Evolutionary conservation across 2,113 vertebrate species (phyloP), one percentile per base, ranked within the genome.

Genomic region (Acrocephalus arundinaceus): DNA sequence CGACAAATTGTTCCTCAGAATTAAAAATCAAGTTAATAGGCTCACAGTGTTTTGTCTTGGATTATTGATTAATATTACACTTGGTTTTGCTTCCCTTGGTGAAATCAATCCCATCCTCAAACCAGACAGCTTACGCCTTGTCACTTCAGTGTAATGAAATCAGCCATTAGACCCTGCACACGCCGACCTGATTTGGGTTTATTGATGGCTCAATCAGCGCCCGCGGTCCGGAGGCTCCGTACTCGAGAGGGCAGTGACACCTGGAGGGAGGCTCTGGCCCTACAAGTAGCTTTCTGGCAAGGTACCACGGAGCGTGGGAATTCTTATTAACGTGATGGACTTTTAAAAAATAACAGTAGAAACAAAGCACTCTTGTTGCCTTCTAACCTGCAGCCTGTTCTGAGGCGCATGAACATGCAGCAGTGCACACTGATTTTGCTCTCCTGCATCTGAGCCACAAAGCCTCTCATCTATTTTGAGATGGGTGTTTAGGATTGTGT

Each of bases 31-130:
- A 86, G 71, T 79, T 97, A 93, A 95, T 65, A 83, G 57, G 39
- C 63, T 96, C 41, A 31, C 37, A 43, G 78, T 75, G 93, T 96
- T 84, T 97, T 91, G 39, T 72, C 89, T 90, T n/a, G 5, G 37
- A 65, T 92, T 94, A 91, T 96, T 96, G 94, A 94, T 96, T 91
- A 87, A 90, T 55, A 78, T 89, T 86, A 30, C 55, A 73, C 82
- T 96, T 89, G 52, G 41, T 83, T 96, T 96, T 82, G 71, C 65
- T 95, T 96, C 52, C 41, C 63, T 85, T 59, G n/a, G 85, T 93
- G 90, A 96, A 95, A 89, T 91, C 55, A 90, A 87, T 76, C 37
- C 61, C 85, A 78, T 95, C 52, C 65, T 96, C 86, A 96, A 48
- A 76, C 3, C 54, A 57, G 43, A 45, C 3, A 16, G 58, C 79